Base-by-base conservation (phyloP, 2,888 invertebrate species). In the Rhingia rostrata region DNA sequence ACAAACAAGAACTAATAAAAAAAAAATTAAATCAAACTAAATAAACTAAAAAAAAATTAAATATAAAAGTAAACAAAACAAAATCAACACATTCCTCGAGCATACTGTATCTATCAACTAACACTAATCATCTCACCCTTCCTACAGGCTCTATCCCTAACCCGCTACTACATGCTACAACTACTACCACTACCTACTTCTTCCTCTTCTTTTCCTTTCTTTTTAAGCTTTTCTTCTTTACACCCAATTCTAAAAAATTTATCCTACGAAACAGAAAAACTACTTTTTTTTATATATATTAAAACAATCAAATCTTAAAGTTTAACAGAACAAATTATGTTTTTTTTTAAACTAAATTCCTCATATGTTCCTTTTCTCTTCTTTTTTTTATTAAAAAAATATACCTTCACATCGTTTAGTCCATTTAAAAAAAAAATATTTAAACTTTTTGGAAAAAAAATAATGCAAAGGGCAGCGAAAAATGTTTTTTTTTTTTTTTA, bases 161-260 rank as follows among this genome's bases (percentile, higher is more conserved):
- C 41, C 41, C 41, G 2, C 60, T 72, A 39, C 70, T 47, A 3
- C n/a, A 6, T 30, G 4, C 61, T 37, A 22, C 74, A 63, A 78
- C 82, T 58, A 58, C 51, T 63, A 43, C 49, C n/a, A 45, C 61
- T 49, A 67, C 32, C 56, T 51, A 12, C 73, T 67, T 41, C 54
- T 30, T 49, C 54, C 7, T 45, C 32, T 7, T 9, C 7, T 45
- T 47, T n/a, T 61, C 60, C 10, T 58, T 49, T 47, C 9, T 3
- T 56, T 41, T 14, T 61, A n/a, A 49, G 33, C 43, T 32, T 60
- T 72, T 30, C 39, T 78, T 33, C 49, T 56, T 43, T 35, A 64
- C 69, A 64, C 72, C 56, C 56, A 84, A 73, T 74, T 70, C 69
- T 73, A 84, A 67, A n/a, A 78, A 79, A 84, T 70, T 83, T 84